phyloP scores from a whole-genome alignment of 2,797 vertebrate species.

The Sebastiscus albofasciatus region DNA sequence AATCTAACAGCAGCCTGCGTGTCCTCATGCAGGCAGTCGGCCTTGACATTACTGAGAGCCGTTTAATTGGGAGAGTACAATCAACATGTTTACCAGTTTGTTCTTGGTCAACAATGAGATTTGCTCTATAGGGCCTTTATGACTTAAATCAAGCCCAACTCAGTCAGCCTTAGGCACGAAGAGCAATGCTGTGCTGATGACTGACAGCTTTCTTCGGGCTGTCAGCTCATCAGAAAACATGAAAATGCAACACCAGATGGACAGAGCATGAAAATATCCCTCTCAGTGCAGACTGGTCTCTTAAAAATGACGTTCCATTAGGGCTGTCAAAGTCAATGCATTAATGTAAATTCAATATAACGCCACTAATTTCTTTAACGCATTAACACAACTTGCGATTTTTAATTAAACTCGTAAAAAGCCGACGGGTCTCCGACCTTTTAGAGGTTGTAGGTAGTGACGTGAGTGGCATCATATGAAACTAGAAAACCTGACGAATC shows the following conservation, averaged over 20 bases:
- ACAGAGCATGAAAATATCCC: slow-evolving; percentile 51
- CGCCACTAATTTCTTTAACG: too few relatives aligned
- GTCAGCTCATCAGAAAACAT: slow-evolving; percentile 73
- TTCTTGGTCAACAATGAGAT: slow-evolving; percentile 52
- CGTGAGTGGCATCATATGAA: too few relatives aligned
- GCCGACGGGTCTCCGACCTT: too few relatives aligned
- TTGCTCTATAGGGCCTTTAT: slow-evolving; percentile 44
- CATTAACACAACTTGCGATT: too few relatives aligned
- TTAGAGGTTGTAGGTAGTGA: too few relatives aligned
- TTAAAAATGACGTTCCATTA: not conserved
- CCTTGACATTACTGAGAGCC: slow-evolving; percentile 39
- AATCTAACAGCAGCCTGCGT: slow-evolving; percentile 28
- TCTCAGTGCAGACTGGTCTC: not conserved
- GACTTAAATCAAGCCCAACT: slow-evolving; percentile 54
- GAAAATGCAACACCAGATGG: slow-evolving; percentile 64
- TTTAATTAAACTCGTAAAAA: too few relatives aligned
- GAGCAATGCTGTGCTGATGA: slow-evolving; percentile 44
- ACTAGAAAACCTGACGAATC: too few relatives aligned
- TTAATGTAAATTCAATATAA: too few relatives aligned
- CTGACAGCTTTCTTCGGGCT: slow-evolving; percentile 53
- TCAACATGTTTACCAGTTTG: slow-evolving; percentile 61
- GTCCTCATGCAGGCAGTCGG: slow-evolving; percentile 13
- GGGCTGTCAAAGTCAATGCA: too few relatives aligned
- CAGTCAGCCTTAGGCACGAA: slow-evolving; percentile 33
- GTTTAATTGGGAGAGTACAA: slow-evolving; percentile 50